Evolutionary conservation across 2,888 invertebrate species (phyloP), one percentile per base, ranked within the genome.

Genomic region (Molorchus minor): DNA sequence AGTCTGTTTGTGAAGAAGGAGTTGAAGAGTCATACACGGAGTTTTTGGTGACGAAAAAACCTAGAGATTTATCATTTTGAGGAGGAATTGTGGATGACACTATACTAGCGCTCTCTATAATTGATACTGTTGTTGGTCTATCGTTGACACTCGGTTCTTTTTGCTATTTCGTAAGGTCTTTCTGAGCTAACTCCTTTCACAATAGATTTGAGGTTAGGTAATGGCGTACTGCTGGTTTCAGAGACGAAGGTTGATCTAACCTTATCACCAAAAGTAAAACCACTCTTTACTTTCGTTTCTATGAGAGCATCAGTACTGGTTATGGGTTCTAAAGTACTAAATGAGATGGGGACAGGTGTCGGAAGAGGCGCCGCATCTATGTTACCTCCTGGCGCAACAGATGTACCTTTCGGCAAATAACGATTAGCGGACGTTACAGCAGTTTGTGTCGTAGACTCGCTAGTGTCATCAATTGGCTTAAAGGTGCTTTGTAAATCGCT

Each of bases 21-120:
- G 51, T 40, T 7, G 54, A 40, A 17, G 52, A 20, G 5, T 7
- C 29, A 10, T 41, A 43, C 20, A 21, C 49, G 13, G 53, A 49
- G 21, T 62, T 60, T 46, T 52, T 62, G 13, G 69, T 69, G 7
- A 66, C 62, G 38, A 43, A 67, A 43, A 70, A 68, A 8, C 64
- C 69, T 30, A 21, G 13, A 8, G 16, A 3, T 17, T 20, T 12
- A 19, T 21, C 10, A 3, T 10, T 16, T 15, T 38, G 13, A 10
- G 17, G 19, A 29, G 8, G 15, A 17, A 17, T n/a, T 3, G 33
- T 33, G 7, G n/a, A 12, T n/a, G 33, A 33, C 12, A 25, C 8
- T 25, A 12, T n/a, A 33, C 12, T 33, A 8, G 25, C 4, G 8
- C 25, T 25, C 8, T 25, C 8, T 25, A 25, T 5, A 5, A 8